phyloP scores from a whole-genome alignment of 2,113 vertebrate species.

The Nestor notabilis region DNA sequence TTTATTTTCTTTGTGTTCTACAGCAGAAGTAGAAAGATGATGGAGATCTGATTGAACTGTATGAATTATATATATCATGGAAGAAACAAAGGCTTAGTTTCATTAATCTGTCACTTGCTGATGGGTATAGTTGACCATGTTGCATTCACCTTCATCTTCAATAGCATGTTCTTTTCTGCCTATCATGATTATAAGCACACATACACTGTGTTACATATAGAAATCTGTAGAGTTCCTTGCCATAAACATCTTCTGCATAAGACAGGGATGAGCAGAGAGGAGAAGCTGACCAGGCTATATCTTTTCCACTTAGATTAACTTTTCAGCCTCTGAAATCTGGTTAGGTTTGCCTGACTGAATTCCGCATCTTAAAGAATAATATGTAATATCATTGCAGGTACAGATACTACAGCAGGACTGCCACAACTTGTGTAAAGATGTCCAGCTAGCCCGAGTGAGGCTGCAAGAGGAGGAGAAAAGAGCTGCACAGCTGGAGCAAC shows the following conservation, averaged over 20 bases:
- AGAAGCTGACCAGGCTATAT: neutral
- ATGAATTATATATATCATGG: neutral
- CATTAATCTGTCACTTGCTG: neutral
- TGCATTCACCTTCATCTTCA: neutral
- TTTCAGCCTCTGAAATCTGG: neutral
- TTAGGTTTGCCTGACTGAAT: neutral
- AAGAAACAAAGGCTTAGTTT: neutral
- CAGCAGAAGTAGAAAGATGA: neutral
- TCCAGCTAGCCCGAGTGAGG: constrained; percentile 49
- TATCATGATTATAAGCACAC: neutral
- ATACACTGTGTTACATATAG: neutral
- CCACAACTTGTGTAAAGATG: constrained; percentile 42
- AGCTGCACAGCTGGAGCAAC: constrained; percentile 54
- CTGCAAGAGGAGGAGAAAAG: constrained; percentile 61
- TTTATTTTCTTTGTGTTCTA: neutral
- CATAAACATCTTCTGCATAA: neutral
- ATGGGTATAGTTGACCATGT: neutral
- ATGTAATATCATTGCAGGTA: constrained; percentile 65
- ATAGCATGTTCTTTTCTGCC: neutral
- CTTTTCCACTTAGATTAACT: neutral
- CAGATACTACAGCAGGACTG: constrained; percentile 71
- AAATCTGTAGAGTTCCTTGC: neutral
- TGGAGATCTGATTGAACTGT: neutral
- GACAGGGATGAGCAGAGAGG: neutral
- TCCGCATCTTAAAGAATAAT: neutral